phyloP scores from a whole-genome alignment of 2,797 vertebrate species.

The Pipistrellus kuhlii region DNA sequence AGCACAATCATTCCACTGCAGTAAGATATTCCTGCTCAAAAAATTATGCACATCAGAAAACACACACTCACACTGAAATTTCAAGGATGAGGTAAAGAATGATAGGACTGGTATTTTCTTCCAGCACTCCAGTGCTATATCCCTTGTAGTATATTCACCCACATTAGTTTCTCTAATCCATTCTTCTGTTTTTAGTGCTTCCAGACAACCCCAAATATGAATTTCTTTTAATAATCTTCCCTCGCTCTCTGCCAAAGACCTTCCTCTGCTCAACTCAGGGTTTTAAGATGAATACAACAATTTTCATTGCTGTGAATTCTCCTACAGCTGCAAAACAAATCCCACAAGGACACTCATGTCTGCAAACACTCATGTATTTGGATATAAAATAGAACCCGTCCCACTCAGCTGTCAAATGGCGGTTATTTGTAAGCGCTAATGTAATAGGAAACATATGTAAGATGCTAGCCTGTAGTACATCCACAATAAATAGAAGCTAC shows the following conservation, averaged over 20 bases:
- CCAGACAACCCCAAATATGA: neutral
- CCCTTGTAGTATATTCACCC: neutral
- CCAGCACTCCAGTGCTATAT: neutral
- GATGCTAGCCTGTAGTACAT: neutral
- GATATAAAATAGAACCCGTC: neutral
- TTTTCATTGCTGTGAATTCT: conserved; percentile 37
- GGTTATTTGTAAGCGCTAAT: conserved; percentile 18
- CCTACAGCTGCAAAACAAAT: conserved; percentile 50
- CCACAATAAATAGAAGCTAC: neutral
- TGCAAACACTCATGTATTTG: neutral
- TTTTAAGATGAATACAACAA: conserved; percentile 46
- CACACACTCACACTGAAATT: neutral
- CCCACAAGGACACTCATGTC: conserved; percentile 5
- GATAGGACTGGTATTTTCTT: neutral
- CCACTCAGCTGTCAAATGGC: neutral
- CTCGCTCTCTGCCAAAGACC: conserved; percentile 2
- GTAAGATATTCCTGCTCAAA: neutral
- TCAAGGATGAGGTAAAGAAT: conserved; percentile 16
- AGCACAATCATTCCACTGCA: neutral
- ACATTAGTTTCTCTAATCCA: neutral
- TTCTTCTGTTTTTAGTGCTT: neutral
- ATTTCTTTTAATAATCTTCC: conserved; percentile 39
- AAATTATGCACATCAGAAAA: conserved; percentile 14
- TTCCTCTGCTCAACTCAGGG: conserved; percentile 1
- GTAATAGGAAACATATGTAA: conserved; percentile 61